These are phyloP conservation scores for Micronisus gabar DNA, from an alignment of 2,113 vertebrate species.

Conservation along the genomic window DNA sequence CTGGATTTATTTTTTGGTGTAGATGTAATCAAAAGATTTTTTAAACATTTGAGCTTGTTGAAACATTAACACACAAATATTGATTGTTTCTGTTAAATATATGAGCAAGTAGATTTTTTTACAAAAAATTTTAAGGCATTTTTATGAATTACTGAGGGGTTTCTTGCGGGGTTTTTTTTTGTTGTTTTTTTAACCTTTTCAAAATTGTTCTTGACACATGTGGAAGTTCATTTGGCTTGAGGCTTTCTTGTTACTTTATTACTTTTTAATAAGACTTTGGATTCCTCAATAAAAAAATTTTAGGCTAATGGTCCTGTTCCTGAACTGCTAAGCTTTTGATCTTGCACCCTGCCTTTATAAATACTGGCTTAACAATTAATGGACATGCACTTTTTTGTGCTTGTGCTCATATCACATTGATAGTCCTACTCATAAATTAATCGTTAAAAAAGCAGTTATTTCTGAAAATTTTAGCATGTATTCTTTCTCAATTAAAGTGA, in stretches of 20 bases:
- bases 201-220: not conserved
- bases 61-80: not conserved
- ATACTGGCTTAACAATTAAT: not conserved
- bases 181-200: not conserved
- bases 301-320: not conserved
- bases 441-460: not conserved
- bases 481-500: not conserved
- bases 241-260: not conserved
- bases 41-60: not conserved
- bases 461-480: not conserved
- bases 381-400: not conserved
- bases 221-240: not conserved
- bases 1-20: not conserved
- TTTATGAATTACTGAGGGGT: not conserved
- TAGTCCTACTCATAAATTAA: not conserved
- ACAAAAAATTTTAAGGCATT: not conserved
- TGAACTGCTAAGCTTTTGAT: not conserved
- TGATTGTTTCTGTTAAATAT: not conserved
- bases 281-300: not conserved
- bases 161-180: not conserved
- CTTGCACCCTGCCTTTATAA: not conserved
- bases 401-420: not conserved
- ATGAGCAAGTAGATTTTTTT: not conserved
- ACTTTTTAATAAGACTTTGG: not conserved
- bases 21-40: not conserved